Percentiles rank a stretch among this genome's conserved stretches.
phyloP scores from a whole-genome alignment of 2,888 invertebrate genomes.

The Diachrysia chrysitis region DNA sequence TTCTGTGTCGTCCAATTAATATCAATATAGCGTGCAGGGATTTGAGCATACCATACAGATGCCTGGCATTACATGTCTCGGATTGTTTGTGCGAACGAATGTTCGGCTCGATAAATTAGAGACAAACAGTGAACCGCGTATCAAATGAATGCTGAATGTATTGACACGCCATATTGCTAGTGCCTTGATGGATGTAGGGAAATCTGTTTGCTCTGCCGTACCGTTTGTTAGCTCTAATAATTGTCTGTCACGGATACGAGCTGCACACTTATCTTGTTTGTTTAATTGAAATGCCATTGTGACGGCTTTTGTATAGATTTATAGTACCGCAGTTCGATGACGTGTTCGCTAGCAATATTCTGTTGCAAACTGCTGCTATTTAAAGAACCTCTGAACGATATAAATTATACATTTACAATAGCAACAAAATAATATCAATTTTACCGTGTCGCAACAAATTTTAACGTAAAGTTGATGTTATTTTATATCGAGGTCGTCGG shows the following conservation, averaged over 20 bases:
- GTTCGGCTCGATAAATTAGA: constrained; percentile 61
- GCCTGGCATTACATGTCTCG: constrained; percentile 53
- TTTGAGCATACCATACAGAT: constrained; percentile 66
- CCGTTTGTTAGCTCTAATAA: constrained; percentile 59
- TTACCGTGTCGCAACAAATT: neutral
- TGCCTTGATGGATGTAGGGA: constrained; percentile 55
- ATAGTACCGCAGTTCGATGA: constrained; percentile 6
- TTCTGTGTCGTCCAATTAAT: constrained; percentile 80
- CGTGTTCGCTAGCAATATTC: constrained; percentile 6
- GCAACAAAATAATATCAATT: neutral
- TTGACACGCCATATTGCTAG: constrained; percentile 51
- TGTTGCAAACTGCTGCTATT: neutral
- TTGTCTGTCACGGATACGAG: constrained; percentile 57
- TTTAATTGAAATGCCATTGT: constrained; percentile 56
- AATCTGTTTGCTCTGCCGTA: constrained; percentile 54
- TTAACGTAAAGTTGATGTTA: neutral
- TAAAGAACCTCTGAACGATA: neutral
- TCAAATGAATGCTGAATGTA: constrained; percentile 47
- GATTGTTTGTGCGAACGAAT: constrained; percentile 53
- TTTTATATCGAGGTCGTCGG: neutral
- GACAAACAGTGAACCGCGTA: constrained; percentile 40
- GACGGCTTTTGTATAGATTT: constrained; percentile 31
- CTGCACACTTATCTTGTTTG: constrained; percentile 55
- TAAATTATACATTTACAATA: neutral
- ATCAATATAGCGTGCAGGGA: constrained; percentile 76